Percentiles rank a stretch among this genome's conserved stretches.
phyloP scores from a whole-genome alignment of 1,140 invertebrate species.

The Dolichoris vasculosae region DNA sequence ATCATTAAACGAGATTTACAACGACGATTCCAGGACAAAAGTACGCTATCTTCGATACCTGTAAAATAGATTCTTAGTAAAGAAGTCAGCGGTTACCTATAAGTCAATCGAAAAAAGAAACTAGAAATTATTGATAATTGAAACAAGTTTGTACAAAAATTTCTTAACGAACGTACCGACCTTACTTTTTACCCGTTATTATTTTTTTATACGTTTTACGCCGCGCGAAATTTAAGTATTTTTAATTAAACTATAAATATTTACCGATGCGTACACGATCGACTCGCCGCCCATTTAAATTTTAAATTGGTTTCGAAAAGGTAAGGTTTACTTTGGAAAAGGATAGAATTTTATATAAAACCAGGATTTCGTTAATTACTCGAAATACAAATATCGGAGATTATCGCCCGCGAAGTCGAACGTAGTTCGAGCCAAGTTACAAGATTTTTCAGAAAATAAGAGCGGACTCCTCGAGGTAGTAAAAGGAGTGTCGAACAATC shows the following conservation, averaged over 20 bases:
- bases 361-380: not conserved
- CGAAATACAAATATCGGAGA: not conserved
- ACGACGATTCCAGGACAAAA: not conserved
- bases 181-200: too few relatives aligned
- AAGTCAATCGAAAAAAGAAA: not conserved
- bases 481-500: not conserved
- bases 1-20: slow-evolving; percentile 24
- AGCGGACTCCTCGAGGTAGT: not conserved
- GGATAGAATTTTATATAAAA: too few relatives aligned
- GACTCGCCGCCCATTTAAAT: too few relatives aligned
- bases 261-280: too few relatives aligned
- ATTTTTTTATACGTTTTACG: too few relatives aligned
- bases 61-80: not conserved
- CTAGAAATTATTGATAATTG: not conserved
- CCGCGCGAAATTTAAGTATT: too few relatives aligned
- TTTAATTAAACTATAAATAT: too few relatives aligned
- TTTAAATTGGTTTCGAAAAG: too few relatives aligned
- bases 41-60: not conserved
- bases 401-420: not conserved
- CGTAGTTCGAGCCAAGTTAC: not conserved
- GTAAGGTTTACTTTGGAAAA: too few relatives aligned
- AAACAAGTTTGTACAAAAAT: not conserved
- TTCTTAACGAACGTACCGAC: not conserved
- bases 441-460: not conserved
- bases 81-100: not conserved